Evolutionary conservation across 2,888 invertebrate species (phyloP), one percentile per base, ranked within the genome.

Genomic region (Toxonevra muliebris): DNA sequence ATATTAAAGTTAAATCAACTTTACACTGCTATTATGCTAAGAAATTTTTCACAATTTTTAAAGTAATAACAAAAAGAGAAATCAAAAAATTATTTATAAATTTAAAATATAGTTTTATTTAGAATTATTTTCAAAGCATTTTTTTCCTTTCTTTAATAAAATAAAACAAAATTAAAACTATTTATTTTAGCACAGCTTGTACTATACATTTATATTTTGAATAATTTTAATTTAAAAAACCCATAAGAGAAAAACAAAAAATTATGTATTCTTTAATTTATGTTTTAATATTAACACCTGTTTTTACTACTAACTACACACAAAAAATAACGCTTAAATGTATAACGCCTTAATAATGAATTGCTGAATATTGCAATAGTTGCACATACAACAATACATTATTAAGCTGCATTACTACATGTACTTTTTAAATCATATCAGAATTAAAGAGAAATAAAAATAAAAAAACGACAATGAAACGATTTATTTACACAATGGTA

Each of bases 291-390:
- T 30, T 30, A 30, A 30, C 30, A 30, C 30, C 7, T 48, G 48
- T 48, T 48, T 48, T 48, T 48, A 5, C 11, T 4, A 30, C 48
- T n/a, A 48, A 48, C 11, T n/a, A 5, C 5, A 48, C 8, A 48
- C 13, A 13, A 48, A 48, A 48, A 48, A 48, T 48, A 48, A 48
- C 48, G 48, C 48, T 48, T 48, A 48, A 48, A 48, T 15, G 15
- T n/a, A n/a, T 13, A 7, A 48, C 48, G 48, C 48, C 48, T 13
- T 5, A n/a, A 11, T 48, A 15, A n/a, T 48, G 10, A 13, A 48
- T 8, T 48, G 48, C 1, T 48, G 13, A 5, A 48, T 48, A 15
- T 48, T 7, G 30, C 30, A 30, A 30, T 30, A 7, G 30, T 7
- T 30, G 30, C 30, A 30, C 30, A 30, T 30, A 4, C 30, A 30